Conservation (phyloP, 2,797 vertebrate genomes). For the Podarcis siculus region DNA sequence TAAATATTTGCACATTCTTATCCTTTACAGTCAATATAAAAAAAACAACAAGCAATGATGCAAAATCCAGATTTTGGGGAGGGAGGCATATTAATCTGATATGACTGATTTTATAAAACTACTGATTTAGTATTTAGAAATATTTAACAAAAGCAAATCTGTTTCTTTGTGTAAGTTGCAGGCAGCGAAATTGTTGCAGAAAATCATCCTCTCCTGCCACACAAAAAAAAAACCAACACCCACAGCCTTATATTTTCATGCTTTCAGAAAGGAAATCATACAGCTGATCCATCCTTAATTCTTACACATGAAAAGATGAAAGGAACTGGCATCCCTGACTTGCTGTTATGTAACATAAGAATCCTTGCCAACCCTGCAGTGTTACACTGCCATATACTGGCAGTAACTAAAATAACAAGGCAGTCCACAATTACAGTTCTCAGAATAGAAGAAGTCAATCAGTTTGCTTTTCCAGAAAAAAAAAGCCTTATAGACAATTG, state of each 20-base stretch:
- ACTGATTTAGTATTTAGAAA: neutral
- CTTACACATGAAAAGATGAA: constrained; percentile 25
- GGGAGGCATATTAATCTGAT: neutral
- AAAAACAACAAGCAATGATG: neutral
- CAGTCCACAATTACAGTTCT: constrained; percentile 7
- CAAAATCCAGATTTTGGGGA: neutral
- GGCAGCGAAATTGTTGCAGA: neutral
- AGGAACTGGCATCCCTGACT: neutral
- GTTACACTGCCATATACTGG: constrained; percentile 32
- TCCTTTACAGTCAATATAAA: neutral
- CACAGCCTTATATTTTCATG: neutral
- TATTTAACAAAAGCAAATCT: neutral
- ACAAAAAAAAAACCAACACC: neutral
- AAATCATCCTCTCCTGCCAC: neutral
- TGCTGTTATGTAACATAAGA: constrained; percentile 14
- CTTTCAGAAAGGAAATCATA: constrained; percentile 3
- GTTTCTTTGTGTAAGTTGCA: neutral
- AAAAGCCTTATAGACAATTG: neutral
- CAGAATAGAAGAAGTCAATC: neutral
- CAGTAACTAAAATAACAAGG: constrained; percentile 21
- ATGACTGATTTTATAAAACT: neutral
- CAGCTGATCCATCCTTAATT: constrained; percentile 8
- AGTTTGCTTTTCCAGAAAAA: neutral
- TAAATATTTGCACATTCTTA: neutral
- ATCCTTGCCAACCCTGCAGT: constrained; percentile 11